Evolutionary conservation across 1,140 invertebrate genomes (phyloP), one percentile per base, ranked within the genome.

Genomic region (Bombus difficillimus): DNA sequence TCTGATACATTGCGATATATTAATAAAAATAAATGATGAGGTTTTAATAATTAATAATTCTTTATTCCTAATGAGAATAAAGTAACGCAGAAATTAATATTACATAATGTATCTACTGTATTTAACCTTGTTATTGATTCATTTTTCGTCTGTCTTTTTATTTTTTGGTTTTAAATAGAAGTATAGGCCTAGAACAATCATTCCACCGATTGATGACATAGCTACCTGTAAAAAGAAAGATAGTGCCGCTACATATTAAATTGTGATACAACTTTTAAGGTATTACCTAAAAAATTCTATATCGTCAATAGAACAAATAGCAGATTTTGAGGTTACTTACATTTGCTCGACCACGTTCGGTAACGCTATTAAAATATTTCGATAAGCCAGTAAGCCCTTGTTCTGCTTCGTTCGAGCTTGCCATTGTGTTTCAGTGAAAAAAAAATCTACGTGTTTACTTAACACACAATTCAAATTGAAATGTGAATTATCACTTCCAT

Each of bases 291-390:
- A 47, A 37, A 41, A 77, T 68, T 68, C 28, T 22, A 8, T 28
- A 73, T 39, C 18, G 6, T n/a, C 1, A 10, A 62, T n/a, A 12
- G 62, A 32, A 34, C 41, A 39, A 43, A 75, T 22, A 64, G 4
- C 47, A 32, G 3, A 39, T 34, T 85, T 90, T 69, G 28, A 87
- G 79, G 86, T 87, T 88, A 94, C 92, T 94, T 88, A 95, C 95
- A 34, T 94, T 95, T 69, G 92, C 93, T n/a, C 95, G 90, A 18
- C 95, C 95, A 13, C 39, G 81, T 6, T 87, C 71, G 0, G 95
- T 95, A 1, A 86, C 41, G 37, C 93, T 93, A 74, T 95, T 95
- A 62, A 94, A 95, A 75, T 93, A 80, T 89, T 93, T 94, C 4
- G 88, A 43, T 0, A 95, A 37, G 32, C 95, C 95, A 62, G 91